A percentile compares a stretch with the other conserved stretches of the same genome.
Evolutionary conservation across 2,113 vertebrate genomes (phyloP).

Genomic region (Prochilodus magdalenae): DNA sequence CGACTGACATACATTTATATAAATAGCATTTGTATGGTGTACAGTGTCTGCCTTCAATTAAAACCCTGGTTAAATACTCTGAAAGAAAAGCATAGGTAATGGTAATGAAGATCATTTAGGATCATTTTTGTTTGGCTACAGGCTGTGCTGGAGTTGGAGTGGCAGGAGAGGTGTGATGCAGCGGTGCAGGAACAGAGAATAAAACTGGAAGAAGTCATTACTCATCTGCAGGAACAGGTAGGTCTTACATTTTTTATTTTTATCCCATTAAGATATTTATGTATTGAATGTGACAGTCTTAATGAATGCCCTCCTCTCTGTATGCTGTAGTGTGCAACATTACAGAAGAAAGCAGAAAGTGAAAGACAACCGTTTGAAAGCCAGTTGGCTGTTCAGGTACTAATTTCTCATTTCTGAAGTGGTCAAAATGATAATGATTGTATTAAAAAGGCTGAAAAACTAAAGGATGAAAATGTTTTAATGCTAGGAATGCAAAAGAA

Average conservation of each 20-base stretch:
- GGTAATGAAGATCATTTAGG: too few species aligned
- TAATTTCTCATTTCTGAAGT: background rate
- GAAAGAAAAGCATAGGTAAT: too few species aligned
- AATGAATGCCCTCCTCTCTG: background rate
- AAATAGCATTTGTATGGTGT: too few species aligned
- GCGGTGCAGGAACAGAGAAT: conserved; percentile 75
- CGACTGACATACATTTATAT: too few species aligned
- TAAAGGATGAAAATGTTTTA: too few species aligned
- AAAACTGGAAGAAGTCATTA: conserved; percentile 67
- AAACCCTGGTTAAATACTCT: background rate
- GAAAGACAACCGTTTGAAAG: background rate
- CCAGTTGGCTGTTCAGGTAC: conserved; percentile 24
- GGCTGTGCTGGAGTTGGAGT: conserved; percentile 73
- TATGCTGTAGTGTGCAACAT: background rate
- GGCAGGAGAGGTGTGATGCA: conserved; percentile 70
- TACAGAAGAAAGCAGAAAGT: background rate
- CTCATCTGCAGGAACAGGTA: conserved; percentile 79
- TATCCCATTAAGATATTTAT: background rate
- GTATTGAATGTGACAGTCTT: background rate
- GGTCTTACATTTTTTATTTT: background rate
- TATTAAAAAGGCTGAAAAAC: too few species aligned
- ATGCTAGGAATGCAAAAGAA: too few species aligned
- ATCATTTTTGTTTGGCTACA: conserved; percentile 60
- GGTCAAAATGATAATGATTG: too few species aligned
- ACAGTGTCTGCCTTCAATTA: too few species aligned